These are phyloP conservation scores for Stomatorhinus ivindoensis DNA, from an alignment of 2,113 vertebrate genomes.

Conservation along the genomic window DNA sequence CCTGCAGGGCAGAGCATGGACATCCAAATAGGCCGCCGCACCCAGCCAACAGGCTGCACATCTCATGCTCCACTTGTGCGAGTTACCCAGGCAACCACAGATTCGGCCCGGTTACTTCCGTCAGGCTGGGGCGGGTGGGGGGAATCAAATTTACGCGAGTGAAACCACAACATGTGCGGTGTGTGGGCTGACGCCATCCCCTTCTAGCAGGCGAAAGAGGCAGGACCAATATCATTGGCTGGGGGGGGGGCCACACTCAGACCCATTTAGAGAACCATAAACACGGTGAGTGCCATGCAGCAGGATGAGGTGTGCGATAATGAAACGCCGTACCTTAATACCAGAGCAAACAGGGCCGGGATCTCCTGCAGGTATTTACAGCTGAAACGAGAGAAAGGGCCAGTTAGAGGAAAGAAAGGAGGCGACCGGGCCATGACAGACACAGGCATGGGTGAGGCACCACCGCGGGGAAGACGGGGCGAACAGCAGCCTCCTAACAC, in stretches of 20 bases:
- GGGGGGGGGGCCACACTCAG: neutral
- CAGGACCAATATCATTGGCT: neutral
- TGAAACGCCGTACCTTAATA: constrained; percentile 31
- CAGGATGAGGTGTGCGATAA: constrained; percentile 18
- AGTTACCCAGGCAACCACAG: constrained; percentile 56
- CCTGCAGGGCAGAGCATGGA: neutral
- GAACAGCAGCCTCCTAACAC: constrained; percentile 36
- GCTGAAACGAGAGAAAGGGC: constrained; percentile 31
- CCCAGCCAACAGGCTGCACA: neutral
- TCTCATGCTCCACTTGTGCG: constrained; percentile 56
- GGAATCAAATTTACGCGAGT: neutral
- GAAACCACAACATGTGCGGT: neutral
- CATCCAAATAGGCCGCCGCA: neutral
- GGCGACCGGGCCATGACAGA: neutral
- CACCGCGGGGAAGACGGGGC: neutral
- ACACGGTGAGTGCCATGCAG: neutral
- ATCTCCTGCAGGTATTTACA: constrained; percentile 33
- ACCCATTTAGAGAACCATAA: neutral
- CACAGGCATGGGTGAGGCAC: neutral
- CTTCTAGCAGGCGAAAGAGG: constrained; percentile 23
- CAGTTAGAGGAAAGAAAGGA: constrained; percentile 28
- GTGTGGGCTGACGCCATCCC: neutral
- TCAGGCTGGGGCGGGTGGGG: constrained; percentile 30
- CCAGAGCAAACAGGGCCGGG: constrained; percentile 23
- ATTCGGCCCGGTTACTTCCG: constrained; percentile 51